Evolutionary conservation across 2,113 vertebrate genomes (phyloP).

Genomic region (Tretioscincus oriximinensis): DNA sequence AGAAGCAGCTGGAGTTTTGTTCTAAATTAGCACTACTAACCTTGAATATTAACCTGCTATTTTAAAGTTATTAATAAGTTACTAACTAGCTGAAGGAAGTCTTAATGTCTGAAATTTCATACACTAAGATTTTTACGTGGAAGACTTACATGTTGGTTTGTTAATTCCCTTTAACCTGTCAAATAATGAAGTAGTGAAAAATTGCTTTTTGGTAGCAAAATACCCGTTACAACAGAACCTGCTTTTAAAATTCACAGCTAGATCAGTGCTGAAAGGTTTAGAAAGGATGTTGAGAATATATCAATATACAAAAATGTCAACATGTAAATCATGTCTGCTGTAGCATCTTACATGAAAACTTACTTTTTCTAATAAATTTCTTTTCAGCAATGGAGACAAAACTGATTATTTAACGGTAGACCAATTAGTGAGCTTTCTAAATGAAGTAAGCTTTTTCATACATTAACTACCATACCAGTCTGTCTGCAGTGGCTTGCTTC

Average conservation of each 20-base stretch:
- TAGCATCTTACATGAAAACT: conserved; percentile 78
- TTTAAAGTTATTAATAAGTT: conserved; percentile 80
- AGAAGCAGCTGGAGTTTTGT: conserved; percentile 61
- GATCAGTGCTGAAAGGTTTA: conserved; percentile 58
- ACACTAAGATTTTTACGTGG: conserved; percentile 64
- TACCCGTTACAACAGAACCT: conserved; percentile 44
- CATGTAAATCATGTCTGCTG: conserved; percentile 80
- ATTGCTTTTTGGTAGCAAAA: conserved; percentile 15
- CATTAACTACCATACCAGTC: conserved; percentile 88
- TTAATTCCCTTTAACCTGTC: conserved; percentile 39
- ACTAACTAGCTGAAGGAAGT: conserved; percentile 76
- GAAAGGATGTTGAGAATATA: conserved; percentile 52
- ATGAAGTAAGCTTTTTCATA: conserved; percentile 99
- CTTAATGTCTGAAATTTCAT: conserved; percentile 55
- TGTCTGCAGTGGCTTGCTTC: conserved; percentile 85
- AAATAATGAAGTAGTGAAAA: conserved; percentile 27
- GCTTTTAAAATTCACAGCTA: conserved; percentile 53
- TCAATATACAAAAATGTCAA: conserved; percentile 68
- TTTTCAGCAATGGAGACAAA: conserved; percentile 99
- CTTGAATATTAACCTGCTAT: conserved; percentile 85
- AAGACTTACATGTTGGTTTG: conserved; percentile 77
- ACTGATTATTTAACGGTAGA: conserved; percentile 99
- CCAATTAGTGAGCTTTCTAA: conserved; percentile 99
- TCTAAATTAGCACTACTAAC: conserved; percentile 88
- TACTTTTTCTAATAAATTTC: conserved; percentile 94